Percentiles rank a stretch among this genome's conserved stretches.
phyloP scores from a whole-genome alignment of 2,888 invertebrate genomes.

The Megalurothrips usitatus region DNA sequence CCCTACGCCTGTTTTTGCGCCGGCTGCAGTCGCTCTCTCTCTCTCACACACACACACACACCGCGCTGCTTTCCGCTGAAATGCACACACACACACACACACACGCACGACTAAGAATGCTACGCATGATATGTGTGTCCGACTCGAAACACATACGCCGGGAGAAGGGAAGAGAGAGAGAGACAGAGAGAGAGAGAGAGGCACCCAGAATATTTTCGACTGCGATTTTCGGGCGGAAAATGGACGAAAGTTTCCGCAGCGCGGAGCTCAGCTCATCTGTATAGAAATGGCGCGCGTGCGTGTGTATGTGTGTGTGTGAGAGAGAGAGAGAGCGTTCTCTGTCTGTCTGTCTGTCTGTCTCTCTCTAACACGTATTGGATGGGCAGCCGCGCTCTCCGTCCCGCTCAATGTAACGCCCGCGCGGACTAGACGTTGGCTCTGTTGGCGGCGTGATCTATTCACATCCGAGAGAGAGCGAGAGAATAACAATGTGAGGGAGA shows the following conservation, averaged over 20 bases:
- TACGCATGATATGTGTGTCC: not conserved
- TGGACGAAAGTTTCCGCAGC: not conserved
- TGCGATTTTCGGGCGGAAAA: not conserved
- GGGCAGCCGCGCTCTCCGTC: not conserved
- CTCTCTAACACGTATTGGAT: too few species aligned
- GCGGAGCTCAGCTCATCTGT: too few species aligned
- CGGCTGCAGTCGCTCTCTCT: not conserved
- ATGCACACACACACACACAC: not conserved
- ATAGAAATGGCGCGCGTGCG: too few species aligned
- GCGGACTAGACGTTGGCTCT: not conserved
- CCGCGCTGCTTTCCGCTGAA: not conserved
- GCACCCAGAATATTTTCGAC: not conserved
- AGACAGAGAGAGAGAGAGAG: not conserved
- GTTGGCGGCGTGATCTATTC: constrained; percentile 15
- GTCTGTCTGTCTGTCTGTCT: too few species aligned
- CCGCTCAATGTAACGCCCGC: not conserved
- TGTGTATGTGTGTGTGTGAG: too few species aligned
- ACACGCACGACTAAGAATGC: not conserved
- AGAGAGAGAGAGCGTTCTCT: too few species aligned
- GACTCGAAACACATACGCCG: not conserved
- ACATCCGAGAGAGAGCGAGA: constrained; percentile 13
- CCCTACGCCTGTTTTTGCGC: not conserved
- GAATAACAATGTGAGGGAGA: not conserved
- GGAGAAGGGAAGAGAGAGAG: too few species aligned
- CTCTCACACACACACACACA: too few species aligned